Evolutionary conservation across 1,140 invertebrate species (phyloP).

Genomic region (Magallana gigas): DNA sequence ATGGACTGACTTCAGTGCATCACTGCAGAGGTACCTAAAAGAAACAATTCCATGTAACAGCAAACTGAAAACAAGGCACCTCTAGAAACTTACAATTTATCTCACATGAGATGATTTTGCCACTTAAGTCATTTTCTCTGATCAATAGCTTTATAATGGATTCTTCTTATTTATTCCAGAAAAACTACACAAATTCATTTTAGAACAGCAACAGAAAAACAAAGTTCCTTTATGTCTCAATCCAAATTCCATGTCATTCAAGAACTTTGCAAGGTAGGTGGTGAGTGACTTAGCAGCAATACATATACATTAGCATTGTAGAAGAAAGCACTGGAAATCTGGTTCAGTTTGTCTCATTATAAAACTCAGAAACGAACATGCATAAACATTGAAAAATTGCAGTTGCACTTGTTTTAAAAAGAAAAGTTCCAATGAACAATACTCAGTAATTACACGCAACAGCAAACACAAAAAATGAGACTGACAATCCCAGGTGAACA

Average conservation of each 20-base stretch:
- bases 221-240: conserved; percentile 99
- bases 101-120: too few relatives aligned
- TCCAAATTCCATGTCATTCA: conserved; percentile 98
- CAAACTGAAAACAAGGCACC: neutral
- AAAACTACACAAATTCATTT: conserved; percentile 98
- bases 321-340: too few relatives aligned
- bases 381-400: too few relatives aligned
- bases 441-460: too few relatives aligned
- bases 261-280: conserved; percentile 99
- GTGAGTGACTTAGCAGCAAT: neutral
- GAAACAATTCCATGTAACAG: neutral
- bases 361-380: too few relatives aligned
- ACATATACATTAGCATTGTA: neutral
- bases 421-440: too few relatives aligned
- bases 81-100: too few relatives aligned
- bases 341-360: too few relatives aligned
- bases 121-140: too few relatives aligned
- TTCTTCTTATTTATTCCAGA: conserved; percentile 83
- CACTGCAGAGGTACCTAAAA: conserved; percentile 93
- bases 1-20: conserved; percentile 93
- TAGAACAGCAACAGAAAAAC: conserved; percentile 93
- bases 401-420: too few relatives aligned
- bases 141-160: neutral
- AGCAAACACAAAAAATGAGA: too few relatives aligned
- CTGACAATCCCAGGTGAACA: too few relatives aligned